phyloP scores from a whole-genome alignment of 2,797 vertebrate genomes.

The Microhierax caerulescens region DNA sequence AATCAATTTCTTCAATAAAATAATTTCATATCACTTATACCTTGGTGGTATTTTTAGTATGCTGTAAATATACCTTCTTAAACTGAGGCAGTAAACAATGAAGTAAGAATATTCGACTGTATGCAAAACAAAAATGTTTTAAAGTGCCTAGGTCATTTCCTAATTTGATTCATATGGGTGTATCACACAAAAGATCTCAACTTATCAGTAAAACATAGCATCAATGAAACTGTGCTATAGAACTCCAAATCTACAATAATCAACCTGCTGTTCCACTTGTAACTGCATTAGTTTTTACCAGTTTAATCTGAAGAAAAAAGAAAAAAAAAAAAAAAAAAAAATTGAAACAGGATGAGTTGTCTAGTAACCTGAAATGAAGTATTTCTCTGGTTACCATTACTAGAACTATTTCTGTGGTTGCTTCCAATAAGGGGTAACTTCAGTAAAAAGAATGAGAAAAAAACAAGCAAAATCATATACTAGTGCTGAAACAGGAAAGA shows the following conservation, averaged over 20 bases:
- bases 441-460: background rate
- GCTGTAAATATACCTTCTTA: slow-evolving; percentile 69
- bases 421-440: background rate
- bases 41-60: slow-evolving; percentile 59
- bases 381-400: background rate
- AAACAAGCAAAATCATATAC: background rate
- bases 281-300: background rate
- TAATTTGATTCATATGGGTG: background rate
- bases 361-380: background rate
- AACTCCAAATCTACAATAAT: background rate
- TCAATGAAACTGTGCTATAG: rapidly evolving
- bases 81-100: slow-evolving; percentile 52
- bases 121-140: background rate
- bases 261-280: background rate
- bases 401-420: background rate
- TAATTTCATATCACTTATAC: slow-evolving; percentile 68
- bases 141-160: background rate
- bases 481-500: background rate
- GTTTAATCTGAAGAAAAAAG: background rate
- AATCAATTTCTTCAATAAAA: slow-evolving; percentile 78
- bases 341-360: background rate
- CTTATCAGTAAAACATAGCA: background rate
- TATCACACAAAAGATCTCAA: background rate
- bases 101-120: background rate
- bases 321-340: background rate